Evolutionary conservation across 1,140 invertebrate species (phyloP), one percentile per base, ranked within the genome.

Genomic region (Ips typographus): DNA sequence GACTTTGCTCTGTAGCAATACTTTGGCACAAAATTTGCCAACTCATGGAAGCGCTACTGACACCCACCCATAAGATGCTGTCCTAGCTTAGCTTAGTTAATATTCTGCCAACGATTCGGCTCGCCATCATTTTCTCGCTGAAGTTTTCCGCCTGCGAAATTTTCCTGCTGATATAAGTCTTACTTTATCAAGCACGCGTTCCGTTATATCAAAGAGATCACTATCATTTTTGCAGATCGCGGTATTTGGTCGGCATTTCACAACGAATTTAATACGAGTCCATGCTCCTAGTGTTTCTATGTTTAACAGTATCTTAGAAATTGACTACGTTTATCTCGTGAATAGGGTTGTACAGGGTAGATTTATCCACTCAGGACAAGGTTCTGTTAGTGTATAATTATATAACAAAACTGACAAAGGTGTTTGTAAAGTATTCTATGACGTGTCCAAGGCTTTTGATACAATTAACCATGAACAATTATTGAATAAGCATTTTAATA

Each of bases 101-200:
- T 78, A 79, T 79, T 77, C 77, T 63, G 70, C 59, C 70, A 74
- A 72, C 77, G 77, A 78, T 79, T 76, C 74, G 70, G 77, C 76
- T 78, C 74, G 77, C 77, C 77, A 74, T 79, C 77, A 77, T 78
- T 78, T 73, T 75, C 74, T 76, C 73, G 72, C 74, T 72, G 74
- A 76, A 78, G 75, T 77, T 78, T 77, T 77, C 76, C 74, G 73
- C 74, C 75, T 76, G 74, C 73, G 72, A 79, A 77, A 79, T 79
- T 79, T 76, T 73, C 71, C 73, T 73, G 70, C 53, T 76, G 73
- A 77, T 77, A 77, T 77, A 77, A 75, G 75, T 76, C 75, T 77
- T 73, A 73, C 71, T 74, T 72, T 72, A 72, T 71, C 72, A 73
- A 63, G 67, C 65, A 67, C 65, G 65, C 65, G 56, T 67, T 57